Conservation (phyloP, 1,140 invertebrate genomes). For the Copidosoma floridanum region DNA sequence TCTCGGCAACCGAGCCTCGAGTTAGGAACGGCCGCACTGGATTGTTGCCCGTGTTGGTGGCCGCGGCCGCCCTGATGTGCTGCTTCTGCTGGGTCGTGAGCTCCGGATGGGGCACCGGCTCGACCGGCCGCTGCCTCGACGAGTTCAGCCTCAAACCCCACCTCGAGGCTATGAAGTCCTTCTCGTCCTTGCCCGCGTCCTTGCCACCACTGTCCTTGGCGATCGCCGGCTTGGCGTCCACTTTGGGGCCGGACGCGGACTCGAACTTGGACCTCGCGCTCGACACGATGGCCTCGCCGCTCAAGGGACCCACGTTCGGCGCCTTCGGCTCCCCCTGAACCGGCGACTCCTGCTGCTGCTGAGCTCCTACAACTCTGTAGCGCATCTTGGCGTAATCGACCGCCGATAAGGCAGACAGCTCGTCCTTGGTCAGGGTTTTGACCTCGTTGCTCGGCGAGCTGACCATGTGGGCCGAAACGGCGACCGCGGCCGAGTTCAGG, state of each 20-base stretch:
- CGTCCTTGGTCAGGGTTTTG: conserved; percentile 40
- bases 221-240: conserved; percentile 22
- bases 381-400: conserved; percentile 68
- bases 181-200: conserved; percentile 53
- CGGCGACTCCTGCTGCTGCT: conserved; percentile 49
- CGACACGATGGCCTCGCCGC: conserved; percentile 41
- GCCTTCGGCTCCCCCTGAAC: conserved; percentile 56
- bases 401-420: conserved; percentile 53
- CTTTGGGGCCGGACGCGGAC: conserved; percentile 1
- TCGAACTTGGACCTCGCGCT: conserved; percentile 45
- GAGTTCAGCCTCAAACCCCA: conserved; percentile 49
- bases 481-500: conserved; percentile 38
- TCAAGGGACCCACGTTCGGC: conserved; percentile 34
- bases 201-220: conserved; percentile 50
- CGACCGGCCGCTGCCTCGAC: conserved; percentile 40
- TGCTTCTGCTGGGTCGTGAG: conserved; percentile 66
- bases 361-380: conserved; percentile 59
- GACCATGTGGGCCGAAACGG: conserved; percentile 24
- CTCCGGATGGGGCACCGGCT: conserved; percentile 67
- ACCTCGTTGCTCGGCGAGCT: conserved; percentile 29
- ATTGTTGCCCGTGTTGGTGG: conserved; percentile 51
- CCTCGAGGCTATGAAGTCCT: conserved; percentile 50
- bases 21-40: conserved; percentile 84
- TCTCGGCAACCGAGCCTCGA: conserved; percentile 85
- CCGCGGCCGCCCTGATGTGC: conserved; percentile 58